Conservation (phyloP, 2,113 vertebrate species). For the Seriola rivoliana region DNA sequence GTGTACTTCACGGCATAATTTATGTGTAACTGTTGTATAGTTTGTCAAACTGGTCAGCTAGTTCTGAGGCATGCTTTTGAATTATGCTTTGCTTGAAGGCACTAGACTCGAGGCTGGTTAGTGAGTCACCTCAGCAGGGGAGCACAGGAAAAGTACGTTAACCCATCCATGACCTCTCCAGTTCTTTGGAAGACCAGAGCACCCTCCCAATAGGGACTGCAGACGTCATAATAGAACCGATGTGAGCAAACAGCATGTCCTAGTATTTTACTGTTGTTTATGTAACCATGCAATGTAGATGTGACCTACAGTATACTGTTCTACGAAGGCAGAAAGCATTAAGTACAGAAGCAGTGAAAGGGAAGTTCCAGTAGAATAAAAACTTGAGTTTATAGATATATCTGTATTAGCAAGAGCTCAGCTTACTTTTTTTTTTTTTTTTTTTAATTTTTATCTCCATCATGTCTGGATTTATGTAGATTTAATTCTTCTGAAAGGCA, state of each 20-base stretch:
- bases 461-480: no score
- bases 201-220: neutral
- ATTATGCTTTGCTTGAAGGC: constrained; percentile 19
- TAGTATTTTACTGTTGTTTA: constrained; percentile 9
- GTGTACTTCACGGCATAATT: constrained; percentile 3
- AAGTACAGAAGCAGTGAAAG: neutral
- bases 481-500: neutral
- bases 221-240: constrained; percentile 8
- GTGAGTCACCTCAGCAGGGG: constrained; percentile 28
- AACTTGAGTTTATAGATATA: neutral
- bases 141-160: constrained; percentile 19
- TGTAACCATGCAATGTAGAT: neutral
- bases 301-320: neutral
- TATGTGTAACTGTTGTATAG: constrained; percentile 10
- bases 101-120: constrained; percentile 15
- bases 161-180: constrained; percentile 38
- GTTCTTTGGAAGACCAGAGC: constrained; percentile 6
- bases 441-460: neutral
- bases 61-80: constrained; percentile 19
- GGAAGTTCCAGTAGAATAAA: neutral
- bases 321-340: neutral
- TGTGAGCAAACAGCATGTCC: constrained; percentile 1
- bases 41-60: constrained; percentile 22
- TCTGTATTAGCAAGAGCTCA: neutral
- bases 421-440: neutral